Evolutionary conservation across 2,888 invertebrate species (phyloP).

Genomic region (Catocala sponsa): DNA sequence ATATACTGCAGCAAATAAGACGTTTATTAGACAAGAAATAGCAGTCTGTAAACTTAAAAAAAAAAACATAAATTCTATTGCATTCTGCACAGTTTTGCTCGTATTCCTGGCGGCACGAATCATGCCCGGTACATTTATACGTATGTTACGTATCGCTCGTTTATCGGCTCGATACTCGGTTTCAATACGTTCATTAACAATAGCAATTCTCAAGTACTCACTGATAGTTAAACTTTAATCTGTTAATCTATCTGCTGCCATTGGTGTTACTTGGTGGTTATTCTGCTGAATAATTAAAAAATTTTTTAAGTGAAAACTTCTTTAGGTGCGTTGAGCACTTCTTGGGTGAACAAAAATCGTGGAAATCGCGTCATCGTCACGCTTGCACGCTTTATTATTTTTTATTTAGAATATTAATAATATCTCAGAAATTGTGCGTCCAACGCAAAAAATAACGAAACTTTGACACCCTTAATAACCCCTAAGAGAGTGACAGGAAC

Average conservation of each 20-base stretch:
- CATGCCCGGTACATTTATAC: conserved; percentile 9
- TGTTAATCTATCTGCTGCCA: conserved; percentile 37
- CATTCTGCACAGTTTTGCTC: conserved; percentile 8
- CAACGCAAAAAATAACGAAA: too few relatives aligned
- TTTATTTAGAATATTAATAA: too few relatives aligned
- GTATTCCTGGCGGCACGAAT: conserved; percentile 24
- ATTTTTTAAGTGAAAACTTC: too few relatives aligned
- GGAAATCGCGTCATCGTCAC: too few relatives aligned
- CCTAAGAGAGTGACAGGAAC: too few relatives aligned
- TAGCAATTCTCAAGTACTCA: conserved; percentile 26
- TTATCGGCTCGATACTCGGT: conserved; percentile 28
- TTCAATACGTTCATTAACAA: conserved; percentile 46
- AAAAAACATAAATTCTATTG: conserved; percentile 18
- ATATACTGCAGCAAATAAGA: too few relatives aligned
- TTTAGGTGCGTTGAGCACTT: too few relatives aligned
- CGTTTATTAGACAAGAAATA: neutral
- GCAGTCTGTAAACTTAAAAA: conserved; percentile 1
- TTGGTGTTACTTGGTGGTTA: conserved; percentile 1
- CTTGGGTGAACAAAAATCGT: too few relatives aligned
- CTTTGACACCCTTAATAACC: too few relatives aligned
- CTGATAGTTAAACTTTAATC: conserved; percentile 45
- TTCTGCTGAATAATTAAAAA: neutral
- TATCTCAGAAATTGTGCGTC: too few relatives aligned
- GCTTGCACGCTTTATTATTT: too few relatives aligned
- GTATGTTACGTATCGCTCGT: conserved; percentile 26